Evolutionary conservation across 2,888 invertebrate genomes (phyloP), one percentile per base, ranked within the genome.

Genomic region (Teinopalpus imperialis): DNA sequence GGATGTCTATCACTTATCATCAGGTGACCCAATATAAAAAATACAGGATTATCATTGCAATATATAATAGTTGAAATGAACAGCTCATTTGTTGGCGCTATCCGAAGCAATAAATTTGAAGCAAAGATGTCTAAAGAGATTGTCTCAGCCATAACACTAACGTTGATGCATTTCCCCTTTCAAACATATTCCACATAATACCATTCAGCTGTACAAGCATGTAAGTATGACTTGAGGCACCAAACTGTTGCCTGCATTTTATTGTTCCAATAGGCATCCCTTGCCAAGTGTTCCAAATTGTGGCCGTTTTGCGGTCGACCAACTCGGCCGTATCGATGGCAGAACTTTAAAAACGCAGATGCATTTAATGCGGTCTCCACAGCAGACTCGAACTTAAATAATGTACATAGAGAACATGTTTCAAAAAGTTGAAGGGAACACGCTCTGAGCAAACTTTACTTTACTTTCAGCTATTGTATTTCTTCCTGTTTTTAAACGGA

Each of bases 211-310:
- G 57, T 56, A 60, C 54, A 43, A 57, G 48, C 60, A 32, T 57
- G 62, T 61, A n/a, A n/a, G n/a, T n/a, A 49, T 48, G 53, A 54
- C 48, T 61, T 57, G 59, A 64, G 59, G 63, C 61, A 61, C 66
- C 73, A 68, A 81, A 80, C 81, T 82, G 82, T 81, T 83, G 85
- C 74, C 80, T 74, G 68, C 65, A 66, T 81, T 82, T 80, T 81
- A 79, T 82, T 83, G 78, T 71, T 69, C 72, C 70, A 71, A 78
- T 74, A 72, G 77, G 65, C 75, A 69, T 66, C 66, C 68, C 73
- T 69, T 82, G 81, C 70, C 81, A 82, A 81, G 73, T 70, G 74
- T 73, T 68, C 67, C 66, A 62, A 66, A 66, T 64, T 61, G 74
- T 57, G 63, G 72, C 68, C 70, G 81, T 74, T 79, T 75, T 71